A percentile compares a stretch with the other conserved stretches of the same genome.
Evolutionary conservation across 2,888 invertebrate species (phyloP).

Genomic region (Crematogaster levior): DNA sequence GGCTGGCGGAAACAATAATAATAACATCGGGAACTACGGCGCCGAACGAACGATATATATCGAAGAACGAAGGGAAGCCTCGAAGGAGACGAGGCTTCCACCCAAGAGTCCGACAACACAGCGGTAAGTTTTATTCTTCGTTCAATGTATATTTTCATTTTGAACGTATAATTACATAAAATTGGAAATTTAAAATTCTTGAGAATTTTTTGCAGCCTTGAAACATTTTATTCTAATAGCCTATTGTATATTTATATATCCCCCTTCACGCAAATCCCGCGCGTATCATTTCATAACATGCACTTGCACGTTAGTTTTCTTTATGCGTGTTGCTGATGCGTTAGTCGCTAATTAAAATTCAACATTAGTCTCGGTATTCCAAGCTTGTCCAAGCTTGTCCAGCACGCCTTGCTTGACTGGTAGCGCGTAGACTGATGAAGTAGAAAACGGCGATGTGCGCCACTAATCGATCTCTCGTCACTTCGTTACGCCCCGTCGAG

Average conservation of each 20-base stretch:
- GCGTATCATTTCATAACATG: constrained; percentile 29
- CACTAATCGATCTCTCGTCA: constrained; percentile 25
- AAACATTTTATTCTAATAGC: background rate
- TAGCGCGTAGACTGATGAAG: constrained; percentile 48
- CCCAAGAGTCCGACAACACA: constrained; percentile 93
- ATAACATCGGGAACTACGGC: constrained; percentile 77
- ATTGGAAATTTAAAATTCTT: background rate
- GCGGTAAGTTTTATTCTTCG: constrained; percentile 86
- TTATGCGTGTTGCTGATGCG: constrained; percentile 20
- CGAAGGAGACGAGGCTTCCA: constrained; percentile 88
- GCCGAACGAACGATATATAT: constrained; percentile 82
- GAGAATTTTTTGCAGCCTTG: background rate
- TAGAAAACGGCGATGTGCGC: constrained; percentile 9
- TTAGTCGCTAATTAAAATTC: constrained; percentile 21
- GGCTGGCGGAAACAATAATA: constrained; percentile 74
- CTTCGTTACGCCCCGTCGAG: background rate
- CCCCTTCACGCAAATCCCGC: constrained; percentile 56
- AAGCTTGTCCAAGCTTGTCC: constrained; percentile 54
- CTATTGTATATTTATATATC: too few relatives aligned
- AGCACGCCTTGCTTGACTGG: constrained; percentile 58
- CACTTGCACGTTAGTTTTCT: background rate
- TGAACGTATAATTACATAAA: background rate
- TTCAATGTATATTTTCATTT: background rate
- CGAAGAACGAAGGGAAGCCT: constrained; percentile 82
- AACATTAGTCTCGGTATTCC: constrained; percentile 24